Conservation (phyloP, 1,140 invertebrate genomes). For the Eubasilissa regina region DNA sequence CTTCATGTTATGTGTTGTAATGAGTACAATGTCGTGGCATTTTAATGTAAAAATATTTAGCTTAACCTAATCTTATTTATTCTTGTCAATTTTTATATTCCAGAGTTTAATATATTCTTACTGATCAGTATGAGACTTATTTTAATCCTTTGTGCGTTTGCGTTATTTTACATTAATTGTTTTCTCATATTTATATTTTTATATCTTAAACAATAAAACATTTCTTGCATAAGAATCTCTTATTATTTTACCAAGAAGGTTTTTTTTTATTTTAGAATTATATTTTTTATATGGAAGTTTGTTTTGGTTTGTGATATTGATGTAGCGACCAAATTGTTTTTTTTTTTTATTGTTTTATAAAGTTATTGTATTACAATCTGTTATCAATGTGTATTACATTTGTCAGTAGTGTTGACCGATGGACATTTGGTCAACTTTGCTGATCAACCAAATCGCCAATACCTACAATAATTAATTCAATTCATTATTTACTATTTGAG, state of each 20-base stretch:
- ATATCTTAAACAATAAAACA: no score
- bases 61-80: not conserved
- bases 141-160: not conserved
- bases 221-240: not conserved
- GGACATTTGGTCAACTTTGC: not conserved
- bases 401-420: not conserved
- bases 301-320: no score
- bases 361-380: not conserved
- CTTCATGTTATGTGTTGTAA: not conserved
- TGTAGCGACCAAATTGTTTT: not conserved
- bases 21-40: not conserved
- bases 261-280: no score
- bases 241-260: not conserved
- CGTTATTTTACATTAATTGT: not conserved
- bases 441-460: not conserved
- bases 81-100: constrained; percentile 1
- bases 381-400: not conserved
- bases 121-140: not conserved
- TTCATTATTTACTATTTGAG: no score
- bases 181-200: no score
- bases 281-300: no score
- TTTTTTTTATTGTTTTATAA: not conserved
- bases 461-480: no score
- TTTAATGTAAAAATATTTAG: not conserved
- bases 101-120: constrained; percentile 32